Percentiles rank a stretch among this genome's conserved stretches.
These are phyloP conservation scores for Dendrolimus pini DNA, from an alignment of 2,888 invertebrate species.

Conservation along the genomic window DNA sequence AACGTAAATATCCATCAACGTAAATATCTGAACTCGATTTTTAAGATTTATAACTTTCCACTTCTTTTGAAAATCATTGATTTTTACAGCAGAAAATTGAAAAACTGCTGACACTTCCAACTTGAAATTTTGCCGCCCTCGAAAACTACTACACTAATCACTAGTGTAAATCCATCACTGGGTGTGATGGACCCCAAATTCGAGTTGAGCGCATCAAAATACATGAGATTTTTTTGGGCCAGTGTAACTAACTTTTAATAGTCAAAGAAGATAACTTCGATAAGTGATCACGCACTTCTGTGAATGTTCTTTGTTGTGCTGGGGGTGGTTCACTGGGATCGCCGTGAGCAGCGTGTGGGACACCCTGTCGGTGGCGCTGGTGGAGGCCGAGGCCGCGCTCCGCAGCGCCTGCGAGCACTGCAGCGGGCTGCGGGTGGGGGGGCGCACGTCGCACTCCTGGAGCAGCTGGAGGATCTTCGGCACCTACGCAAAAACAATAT, in stretches of 20 bases:
- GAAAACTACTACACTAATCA: too few species aligned
- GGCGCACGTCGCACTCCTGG: conserved; percentile 40
- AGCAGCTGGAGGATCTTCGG: conserved; percentile 69
- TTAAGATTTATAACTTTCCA: too few species aligned
- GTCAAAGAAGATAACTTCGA: too few species aligned
- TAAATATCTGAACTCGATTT: too few species aligned
- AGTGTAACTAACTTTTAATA: too few species aligned
- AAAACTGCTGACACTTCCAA: too few species aligned
- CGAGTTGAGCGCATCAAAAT: not conserved
- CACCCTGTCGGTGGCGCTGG: conserved; percentile 83
- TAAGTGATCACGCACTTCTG: conserved; percentile 29
- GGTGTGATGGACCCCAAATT: not conserved
- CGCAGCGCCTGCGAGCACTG: conserved; percentile 28
- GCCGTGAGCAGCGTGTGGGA: conserved; percentile 89
- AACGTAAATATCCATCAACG: too few species aligned
- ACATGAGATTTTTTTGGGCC: too few species aligned
- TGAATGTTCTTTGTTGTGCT: conserved; percentile 39
- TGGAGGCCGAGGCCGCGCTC: conserved; percentile 57
- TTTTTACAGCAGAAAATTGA: too few species aligned
- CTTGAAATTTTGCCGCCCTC: too few species aligned
- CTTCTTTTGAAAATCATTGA: too few species aligned
- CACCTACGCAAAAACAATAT: conserved; percentile 41
- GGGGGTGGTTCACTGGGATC: conserved; percentile 57
- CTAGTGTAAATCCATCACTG: not conserved
- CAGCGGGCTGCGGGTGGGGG: conserved; percentile 34